Base-by-base conservation (phyloP, 2,888 invertebrate species). In the Exephanes ischioxanthus region DNA sequence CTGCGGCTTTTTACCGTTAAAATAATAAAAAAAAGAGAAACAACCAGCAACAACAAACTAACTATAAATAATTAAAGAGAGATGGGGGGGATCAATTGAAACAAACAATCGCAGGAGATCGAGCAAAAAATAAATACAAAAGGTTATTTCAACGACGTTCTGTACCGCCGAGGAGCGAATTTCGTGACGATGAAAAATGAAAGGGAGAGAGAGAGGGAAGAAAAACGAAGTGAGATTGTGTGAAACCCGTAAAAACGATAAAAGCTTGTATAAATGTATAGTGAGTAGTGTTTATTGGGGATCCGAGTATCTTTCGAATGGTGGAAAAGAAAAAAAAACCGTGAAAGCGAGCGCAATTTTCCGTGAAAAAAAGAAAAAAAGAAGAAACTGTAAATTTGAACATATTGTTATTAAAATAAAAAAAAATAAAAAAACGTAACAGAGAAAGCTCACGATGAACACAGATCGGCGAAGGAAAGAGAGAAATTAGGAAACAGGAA, bases 231-330 rank as follows among this genome's bases (percentile, higher is more conserved):
- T 63, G 73, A 70, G 76, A 70, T 80, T 76, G 76, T 66, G 71
- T 51, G 67, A 63, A 79, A 68, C 19, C 76, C 68, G 80, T 72
- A 80, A 83, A 86, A 85, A 91, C 87, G 88, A 90, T 89, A 89
- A 90, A 89, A 86, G 86, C 90, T 92, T 92, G 93, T 93, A 93
- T 92, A 93, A 92, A 93, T 93, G 93, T 93, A 93, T 93, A 93
- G 92, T 90, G 91, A 91, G 90, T 92, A 92, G 90, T 91, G 90
- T 92, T 86, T 91, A 91, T 89, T 81, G 83, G 90, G 88, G 89
- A 90, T 90, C 89, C 90, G 30, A 89, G 89, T 91, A 90, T 91
- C 89, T 89, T 90, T 89, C 89, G 90, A 91, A 88, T 89, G 90
- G 87, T 89, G 90, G 87, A 68, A 53, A 89, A 87, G 77, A 89